Evolutionary conservation across 1,140 invertebrate species (phyloP).

Genomic region (Amphibalanus amphitrite): DNA sequence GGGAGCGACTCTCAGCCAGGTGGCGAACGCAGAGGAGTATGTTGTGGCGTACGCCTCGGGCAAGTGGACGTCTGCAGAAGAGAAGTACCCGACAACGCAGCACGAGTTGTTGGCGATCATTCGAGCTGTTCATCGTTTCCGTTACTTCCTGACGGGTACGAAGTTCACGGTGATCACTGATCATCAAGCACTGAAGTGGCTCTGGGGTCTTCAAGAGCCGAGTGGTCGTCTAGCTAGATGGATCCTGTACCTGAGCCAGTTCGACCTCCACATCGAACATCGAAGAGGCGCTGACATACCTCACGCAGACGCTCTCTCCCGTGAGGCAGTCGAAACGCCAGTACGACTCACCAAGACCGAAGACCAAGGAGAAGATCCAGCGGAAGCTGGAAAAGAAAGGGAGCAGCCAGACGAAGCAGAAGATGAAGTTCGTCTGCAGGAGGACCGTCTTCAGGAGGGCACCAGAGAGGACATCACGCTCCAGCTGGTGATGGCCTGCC

Average conservation of each 20-base stretch:
- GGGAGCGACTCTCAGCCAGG: conserved; percentile 20
- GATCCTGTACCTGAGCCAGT: conserved; percentile 31
- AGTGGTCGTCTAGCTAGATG: conserved; percentile 29
- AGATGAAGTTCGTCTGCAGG: neutral
- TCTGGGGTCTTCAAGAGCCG: conserved; percentile 27
- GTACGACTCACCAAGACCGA: neutral
- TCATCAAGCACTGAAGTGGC: conserved; percentile 31
- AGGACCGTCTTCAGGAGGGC: neutral
- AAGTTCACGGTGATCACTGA: conserved; percentile 34
- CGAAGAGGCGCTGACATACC: conserved; percentile 11
- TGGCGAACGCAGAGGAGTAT: conserved; percentile 21
- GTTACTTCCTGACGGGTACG: conserved; percentile 29
- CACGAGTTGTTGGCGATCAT: conserved; percentile 34
- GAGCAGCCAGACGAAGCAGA: neutral
- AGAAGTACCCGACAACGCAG: conserved; percentile 29
- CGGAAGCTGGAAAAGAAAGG: no score
- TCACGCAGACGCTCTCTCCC: neutral
- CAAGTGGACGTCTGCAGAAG: conserved; percentile 25
- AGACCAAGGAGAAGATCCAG: no score
- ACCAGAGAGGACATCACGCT: neutral
- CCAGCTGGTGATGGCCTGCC: neutral
- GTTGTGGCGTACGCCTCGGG: conserved; percentile 30
- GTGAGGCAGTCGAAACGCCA: neutral
- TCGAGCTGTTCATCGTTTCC: conserved; percentile 28
- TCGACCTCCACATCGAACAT: conserved; percentile 28